Evolutionary conservation across 2,113 vertebrate species (phyloP), one percentile per base, ranked within the genome.

Genomic region (Maccullochella peelii): DNA sequence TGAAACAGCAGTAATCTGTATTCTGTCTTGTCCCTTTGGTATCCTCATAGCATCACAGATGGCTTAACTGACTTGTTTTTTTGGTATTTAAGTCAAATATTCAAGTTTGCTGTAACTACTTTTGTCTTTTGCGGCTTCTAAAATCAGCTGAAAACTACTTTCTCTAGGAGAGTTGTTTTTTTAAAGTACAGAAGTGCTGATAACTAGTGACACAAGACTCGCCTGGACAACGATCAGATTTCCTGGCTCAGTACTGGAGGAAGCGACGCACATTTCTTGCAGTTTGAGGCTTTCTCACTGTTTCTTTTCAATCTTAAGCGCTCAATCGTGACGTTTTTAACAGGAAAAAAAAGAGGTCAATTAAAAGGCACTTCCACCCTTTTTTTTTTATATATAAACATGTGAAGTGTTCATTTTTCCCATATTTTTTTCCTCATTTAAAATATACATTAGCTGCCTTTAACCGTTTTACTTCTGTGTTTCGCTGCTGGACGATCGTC

Each of bases 401-500:
- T n/a, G 69, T 52, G 16, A 87, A 76, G 44, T 49, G 57, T 40
- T 71, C 2, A 3, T 21, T 30, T 42, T 70, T 52, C 27, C 25
- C n/a, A 15, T 71, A 49, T 74, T 68, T 49, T 47, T 30, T 38
- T 40, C 80, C 75, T 78, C 57, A 8, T 86, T 82, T 88, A 52
- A 81, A 82, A 85, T 71, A 79, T 67, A 89, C 84, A 89, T 75
- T 92, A 90, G 89, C 92, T 90, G 89, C 88, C 91, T 84, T 80
- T 86, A 71, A 80, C 33, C 57, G 20, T 77, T 82, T 88, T 83
- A 88, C 86, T 91, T 91, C 88, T 83, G 86, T 58, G 74, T 85
- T 73, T 76, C 20, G 38, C 76, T 74, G 74, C 79, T 14, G 77
- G 71, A 82, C 49, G 69, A 44, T 49, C 25, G 58, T 47, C 25